Conservation (phyloP, 2,113 vertebrate genomes). For the Herpailurus yagouaroundi region DNA sequence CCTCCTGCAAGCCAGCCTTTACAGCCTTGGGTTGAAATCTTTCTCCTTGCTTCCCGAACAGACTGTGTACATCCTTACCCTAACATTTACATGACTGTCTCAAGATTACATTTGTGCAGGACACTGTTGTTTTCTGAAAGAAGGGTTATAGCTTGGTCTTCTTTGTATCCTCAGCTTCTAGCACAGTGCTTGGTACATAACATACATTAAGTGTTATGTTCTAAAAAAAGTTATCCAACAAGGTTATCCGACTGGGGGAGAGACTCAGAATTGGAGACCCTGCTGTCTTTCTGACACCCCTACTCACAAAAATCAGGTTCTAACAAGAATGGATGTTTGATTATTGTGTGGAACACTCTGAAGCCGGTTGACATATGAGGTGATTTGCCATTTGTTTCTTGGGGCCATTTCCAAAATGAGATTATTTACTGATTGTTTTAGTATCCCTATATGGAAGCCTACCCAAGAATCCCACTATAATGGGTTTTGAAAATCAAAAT, state of each 20-base stretch:
- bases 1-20: no score
- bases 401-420: neutral
- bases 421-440: neutral
- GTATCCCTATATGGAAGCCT: neutral
- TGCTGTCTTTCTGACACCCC: neutral
- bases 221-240: neutral
- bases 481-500: conserved; percentile 6
- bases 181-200: neutral
- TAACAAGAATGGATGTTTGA: neutral
- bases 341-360: neutral
- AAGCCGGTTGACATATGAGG: neutral
- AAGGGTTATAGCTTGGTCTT: neutral
- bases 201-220: neutral
- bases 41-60: neutral
- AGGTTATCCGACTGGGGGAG: neutral
- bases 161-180: neutral
- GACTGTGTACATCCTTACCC: neutral
- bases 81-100: neutral
- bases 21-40: neutral
- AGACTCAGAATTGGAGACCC: neutral
- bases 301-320: neutral
- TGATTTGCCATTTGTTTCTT: neutral
- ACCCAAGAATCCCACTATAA: neutral
- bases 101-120: neutral
- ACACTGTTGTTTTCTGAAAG: neutral